Percentiles rank a stretch among this genome's conserved stretches.
Evolutionary conservation across 1,140 invertebrate species (phyloP).

Genomic region (Pentalonia nigronervosa): DNA sequence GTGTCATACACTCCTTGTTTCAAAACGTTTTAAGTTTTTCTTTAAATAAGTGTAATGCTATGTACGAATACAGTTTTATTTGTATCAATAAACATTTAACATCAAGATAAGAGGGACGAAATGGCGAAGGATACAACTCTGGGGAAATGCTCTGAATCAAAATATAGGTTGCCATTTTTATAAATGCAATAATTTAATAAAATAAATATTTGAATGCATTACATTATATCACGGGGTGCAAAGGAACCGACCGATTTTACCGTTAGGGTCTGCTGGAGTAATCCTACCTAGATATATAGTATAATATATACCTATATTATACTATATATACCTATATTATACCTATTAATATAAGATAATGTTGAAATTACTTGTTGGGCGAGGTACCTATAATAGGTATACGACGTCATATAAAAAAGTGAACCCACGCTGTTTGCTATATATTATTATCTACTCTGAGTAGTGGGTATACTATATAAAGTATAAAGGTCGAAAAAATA

Average conservation of each 20-base stretch:
- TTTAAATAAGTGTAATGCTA: not conserved
- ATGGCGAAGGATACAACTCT: not conserved
- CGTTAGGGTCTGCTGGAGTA: not conserved
- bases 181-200: not conserved
- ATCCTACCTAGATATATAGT: not conserved
- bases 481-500: not conserved
- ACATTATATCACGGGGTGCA: not conserved
- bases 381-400: not conserved
- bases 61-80: not conserved
- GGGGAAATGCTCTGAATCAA: not conserved
- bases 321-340: not conserved
- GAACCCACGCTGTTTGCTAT: not conserved
- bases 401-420: not conserved
- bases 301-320: too few species aligned
- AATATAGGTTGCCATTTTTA: not conserved
- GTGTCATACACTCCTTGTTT: not conserved
- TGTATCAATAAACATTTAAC: not conserved
- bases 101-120: too few species aligned
- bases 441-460: not conserved
- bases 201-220: not conserved
- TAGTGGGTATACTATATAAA: not conserved
- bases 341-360: not conserved
- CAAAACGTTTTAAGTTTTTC: not conserved
- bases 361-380: not conserved
- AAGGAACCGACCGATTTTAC: not conserved